Conservation (phyloP, 2,888 invertebrate species). For the Zygaena filipendulae region DNA sequence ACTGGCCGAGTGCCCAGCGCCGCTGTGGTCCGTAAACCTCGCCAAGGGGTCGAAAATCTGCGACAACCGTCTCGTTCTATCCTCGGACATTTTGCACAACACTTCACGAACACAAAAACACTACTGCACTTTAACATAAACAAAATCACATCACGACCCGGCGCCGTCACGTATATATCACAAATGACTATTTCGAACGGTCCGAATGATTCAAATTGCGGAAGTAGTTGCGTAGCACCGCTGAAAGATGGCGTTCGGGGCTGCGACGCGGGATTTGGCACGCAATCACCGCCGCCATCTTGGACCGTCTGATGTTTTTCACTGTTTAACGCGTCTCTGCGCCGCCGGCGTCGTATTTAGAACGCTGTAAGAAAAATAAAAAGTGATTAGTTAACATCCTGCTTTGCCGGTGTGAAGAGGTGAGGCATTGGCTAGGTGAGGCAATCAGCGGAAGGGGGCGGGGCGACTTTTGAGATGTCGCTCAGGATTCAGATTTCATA, state of each 20-base stretch:
- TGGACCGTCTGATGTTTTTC: constrained; percentile 47
- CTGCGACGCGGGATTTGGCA: constrained; percentile 42
- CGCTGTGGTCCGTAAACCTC: constrained; percentile 75
- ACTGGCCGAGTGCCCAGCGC: constrained; percentile 65
- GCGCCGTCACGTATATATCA: constrained; percentile 41
- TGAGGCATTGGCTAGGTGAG: constrained; percentile 41
- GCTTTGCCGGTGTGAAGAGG: constrained; percentile 24
- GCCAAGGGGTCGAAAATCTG: constrained; percentile 86
- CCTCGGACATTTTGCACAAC: constrained; percentile 69
- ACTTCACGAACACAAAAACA: constrained; percentile 34
- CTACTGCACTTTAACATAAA: constrained; percentile 35
- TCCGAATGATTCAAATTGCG: constrained; percentile 43
- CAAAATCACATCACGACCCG: constrained; percentile 50
- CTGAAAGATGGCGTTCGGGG: constrained; percentile 41
- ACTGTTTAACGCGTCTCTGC: constrained; percentile 42
- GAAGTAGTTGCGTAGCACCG: constrained; percentile 30
- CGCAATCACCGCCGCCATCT: constrained; percentile 49
- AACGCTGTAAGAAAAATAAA: constrained; percentile 55
- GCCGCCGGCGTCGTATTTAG: constrained; percentile 36
- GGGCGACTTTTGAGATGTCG: no score
- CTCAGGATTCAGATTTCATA: background rate
- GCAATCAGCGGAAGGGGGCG: constrained; percentile 49
- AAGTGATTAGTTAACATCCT: constrained; percentile 32
- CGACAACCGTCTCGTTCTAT: constrained; percentile 79
- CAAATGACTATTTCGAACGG: constrained; percentile 53